phyloP scores from a whole-genome alignment of 2,113 vertebrate species.

The Bagarius yarrelli region DNA sequence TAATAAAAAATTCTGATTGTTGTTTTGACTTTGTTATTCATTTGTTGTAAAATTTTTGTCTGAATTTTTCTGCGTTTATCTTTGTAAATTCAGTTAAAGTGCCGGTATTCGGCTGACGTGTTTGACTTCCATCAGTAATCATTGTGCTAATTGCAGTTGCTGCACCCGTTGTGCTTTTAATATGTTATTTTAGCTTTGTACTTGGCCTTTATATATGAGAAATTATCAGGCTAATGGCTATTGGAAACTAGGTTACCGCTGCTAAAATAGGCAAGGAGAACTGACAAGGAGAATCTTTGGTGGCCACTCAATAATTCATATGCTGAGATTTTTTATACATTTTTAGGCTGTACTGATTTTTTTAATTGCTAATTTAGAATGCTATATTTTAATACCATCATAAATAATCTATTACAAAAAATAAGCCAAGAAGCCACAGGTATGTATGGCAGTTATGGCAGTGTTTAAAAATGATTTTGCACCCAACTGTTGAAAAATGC shows the following conservation, averaged over 20 bases:
- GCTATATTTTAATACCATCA: not conserved
- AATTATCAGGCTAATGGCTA: conserved; percentile 50
- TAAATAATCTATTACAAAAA: not conserved
- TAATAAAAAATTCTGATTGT: not conserved
- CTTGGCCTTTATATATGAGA: conserved; percentile 34
- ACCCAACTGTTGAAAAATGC: not conserved
- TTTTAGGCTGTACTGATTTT: not conserved
- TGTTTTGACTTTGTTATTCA: not conserved
- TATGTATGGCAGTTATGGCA: not conserved
- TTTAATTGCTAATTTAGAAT: conserved; percentile 15
- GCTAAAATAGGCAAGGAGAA: conserved; percentile 47
- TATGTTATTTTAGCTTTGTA: conserved; percentile 27
- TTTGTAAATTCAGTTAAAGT: conserved; percentile 3
- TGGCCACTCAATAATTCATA: conserved; percentile 44
- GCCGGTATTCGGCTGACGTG: not conserved
- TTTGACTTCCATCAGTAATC: not conserved
- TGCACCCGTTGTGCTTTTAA: conserved; percentile 18
- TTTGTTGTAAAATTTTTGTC: not conserved
- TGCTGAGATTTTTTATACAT: conserved; percentile 23
- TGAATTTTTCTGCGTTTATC: not conserved
- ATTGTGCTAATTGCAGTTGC: conserved; percentile 1
- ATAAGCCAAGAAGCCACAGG: not conserved
- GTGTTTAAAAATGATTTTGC: not conserved
- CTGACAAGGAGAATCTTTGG: conserved; percentile 39
- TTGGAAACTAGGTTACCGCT: conserved; percentile 48